These are phyloP conservation scores for Neolamprologus modestus DNA, from an alignment of 2,113 vertebrate species.

Conservation along the genomic window DNA sequence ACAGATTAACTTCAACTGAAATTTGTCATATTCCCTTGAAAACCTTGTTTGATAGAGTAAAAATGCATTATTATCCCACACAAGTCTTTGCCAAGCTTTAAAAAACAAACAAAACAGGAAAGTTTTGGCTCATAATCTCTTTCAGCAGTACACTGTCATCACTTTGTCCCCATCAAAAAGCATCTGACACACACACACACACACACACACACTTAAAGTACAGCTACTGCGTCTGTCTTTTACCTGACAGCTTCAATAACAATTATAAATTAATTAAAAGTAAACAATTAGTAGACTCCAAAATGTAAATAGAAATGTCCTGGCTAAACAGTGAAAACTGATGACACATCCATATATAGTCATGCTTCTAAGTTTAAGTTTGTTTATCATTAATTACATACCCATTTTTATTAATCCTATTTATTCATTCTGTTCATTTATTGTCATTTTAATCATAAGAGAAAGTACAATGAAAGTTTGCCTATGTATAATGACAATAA, in stretches of 20 bases:
- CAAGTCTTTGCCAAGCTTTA: not conserved
- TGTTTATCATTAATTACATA: not conserved
- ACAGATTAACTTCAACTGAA: not conserved
- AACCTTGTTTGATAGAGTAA: not conserved
- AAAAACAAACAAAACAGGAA: not conserved
- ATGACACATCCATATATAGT: not conserved
- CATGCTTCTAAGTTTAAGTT: not conserved
- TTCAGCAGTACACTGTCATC: not conserved
- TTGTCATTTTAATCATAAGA: not conserved
- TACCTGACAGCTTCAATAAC: not conserved
- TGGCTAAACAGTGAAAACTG: not conserved
- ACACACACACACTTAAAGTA: not conserved
- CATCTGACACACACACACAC: fast-evolving
- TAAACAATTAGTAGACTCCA: not conserved
- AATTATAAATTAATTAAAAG: not conserved
- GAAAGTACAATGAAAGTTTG: not conserved
- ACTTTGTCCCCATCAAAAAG: not conserved
- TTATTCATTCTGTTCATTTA: not conserved
- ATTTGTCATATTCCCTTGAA: not conserved
- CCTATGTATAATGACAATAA: not conserved
- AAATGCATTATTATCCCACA: not conserved
- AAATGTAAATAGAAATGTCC: not conserved
- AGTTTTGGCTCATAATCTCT: not conserved
- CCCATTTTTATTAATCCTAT: not conserved
- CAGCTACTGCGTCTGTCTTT: not conserved